Percentiles rank a stretch among this genome's conserved stretches.
phyloP scores from a whole-genome alignment of 2,797 vertebrate species.

The Simalia tracyae region DNA sequence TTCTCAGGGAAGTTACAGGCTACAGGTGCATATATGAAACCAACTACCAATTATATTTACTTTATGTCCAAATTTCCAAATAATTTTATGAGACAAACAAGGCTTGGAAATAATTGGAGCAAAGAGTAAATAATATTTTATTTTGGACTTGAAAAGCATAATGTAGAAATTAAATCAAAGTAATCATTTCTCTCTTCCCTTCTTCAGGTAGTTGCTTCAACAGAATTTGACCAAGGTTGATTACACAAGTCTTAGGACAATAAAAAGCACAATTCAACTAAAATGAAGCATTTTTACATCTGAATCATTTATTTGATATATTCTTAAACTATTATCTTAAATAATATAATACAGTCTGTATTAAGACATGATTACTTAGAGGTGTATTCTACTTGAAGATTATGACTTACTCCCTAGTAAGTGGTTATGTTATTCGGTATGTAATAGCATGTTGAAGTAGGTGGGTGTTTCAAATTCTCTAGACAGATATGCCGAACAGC shows the following conservation, averaged over 20 bases:
- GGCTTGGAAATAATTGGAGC: background rate
- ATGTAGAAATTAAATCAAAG: background rate
- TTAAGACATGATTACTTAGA: background rate
- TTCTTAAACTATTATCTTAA: background rate
- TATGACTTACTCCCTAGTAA: background rate
- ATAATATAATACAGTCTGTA: background rate
- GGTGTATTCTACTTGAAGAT: background rate
- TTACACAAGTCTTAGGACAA: background rate
- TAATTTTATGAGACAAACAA: background rate
- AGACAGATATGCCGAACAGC: background rate
- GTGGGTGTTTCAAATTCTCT: background rate
- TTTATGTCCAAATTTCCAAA: background rate
- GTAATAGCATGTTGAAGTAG: background rate
- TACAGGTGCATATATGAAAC: background rate
- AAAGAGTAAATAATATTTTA: background rate
- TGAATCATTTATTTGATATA: background rate
- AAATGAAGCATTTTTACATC: background rate
- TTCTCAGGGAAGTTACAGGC: background rate
- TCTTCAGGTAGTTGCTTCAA: background rate
- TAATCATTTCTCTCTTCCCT: background rate
- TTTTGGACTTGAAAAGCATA: background rate
- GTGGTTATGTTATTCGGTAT: background rate
- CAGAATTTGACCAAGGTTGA: background rate
- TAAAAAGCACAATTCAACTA: background rate
- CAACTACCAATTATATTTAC: background rate